Evolutionary conservation across 2,113 vertebrate species (phyloP).

Genomic region (Acrocephalus kingi): DNA sequence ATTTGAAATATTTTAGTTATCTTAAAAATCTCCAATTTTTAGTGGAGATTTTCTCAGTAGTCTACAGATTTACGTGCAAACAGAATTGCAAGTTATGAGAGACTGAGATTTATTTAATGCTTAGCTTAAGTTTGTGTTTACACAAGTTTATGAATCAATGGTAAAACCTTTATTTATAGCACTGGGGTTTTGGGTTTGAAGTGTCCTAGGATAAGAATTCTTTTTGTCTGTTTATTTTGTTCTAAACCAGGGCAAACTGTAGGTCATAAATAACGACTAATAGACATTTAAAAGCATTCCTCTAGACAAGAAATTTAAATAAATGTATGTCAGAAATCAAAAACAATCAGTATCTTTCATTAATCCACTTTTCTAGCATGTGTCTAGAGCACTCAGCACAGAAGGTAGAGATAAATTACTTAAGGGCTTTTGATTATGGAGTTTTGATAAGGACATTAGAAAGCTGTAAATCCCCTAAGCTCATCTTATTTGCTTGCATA

Average conservation of each 20-base stretch:
- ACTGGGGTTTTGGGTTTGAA: neutral
- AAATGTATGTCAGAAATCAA: neutral
- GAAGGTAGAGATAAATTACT: conserved; percentile 11
- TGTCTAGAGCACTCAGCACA: neutral
- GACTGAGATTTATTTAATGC: neutral
- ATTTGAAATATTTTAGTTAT: neutral
- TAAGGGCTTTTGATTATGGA: conserved; percentile 8
- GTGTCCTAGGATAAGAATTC: neutral
- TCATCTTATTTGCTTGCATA: neutral
- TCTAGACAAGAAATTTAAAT: neutral
- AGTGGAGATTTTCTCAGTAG: neutral
- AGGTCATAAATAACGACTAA: neutral
- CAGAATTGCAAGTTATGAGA: neutral
- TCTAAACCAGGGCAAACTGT: neutral
- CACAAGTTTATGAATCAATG: neutral
- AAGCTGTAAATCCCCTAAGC: conserved; percentile 24
- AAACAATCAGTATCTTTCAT: neutral
- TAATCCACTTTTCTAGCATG: neutral
- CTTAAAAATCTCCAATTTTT: no score
- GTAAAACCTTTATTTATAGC: neutral
- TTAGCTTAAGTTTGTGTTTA: neutral
- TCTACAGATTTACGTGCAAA: neutral
- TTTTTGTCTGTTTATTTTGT: neutral
- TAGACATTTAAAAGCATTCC: neutral
- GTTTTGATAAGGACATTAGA: conserved; percentile 36